Evolutionary conservation across 1,140 invertebrate species (phyloP).

Genomic region (Sminthurinus signatus): DNA sequence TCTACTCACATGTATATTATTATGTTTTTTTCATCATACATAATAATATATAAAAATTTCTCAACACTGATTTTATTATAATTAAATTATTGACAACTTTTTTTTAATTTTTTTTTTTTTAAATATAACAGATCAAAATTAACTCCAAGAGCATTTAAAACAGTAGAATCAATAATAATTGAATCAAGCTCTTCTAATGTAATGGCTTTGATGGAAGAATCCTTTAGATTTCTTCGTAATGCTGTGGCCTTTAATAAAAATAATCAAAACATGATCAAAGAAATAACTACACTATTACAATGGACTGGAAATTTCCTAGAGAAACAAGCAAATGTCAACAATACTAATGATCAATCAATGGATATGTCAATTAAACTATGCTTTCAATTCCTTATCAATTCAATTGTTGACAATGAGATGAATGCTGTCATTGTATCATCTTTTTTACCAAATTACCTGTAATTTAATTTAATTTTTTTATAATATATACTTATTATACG

Average conservation of each 20-base stretch:
- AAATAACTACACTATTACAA: background rate
- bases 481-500: no score
- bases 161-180: no score
- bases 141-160: no score
- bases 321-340: background rate
- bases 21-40: no score
- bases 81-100: no score
- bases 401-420: background rate
- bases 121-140: no score
- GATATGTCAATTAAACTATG: background rate
- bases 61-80: no score
- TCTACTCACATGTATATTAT: no score
- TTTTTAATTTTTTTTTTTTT: no score
- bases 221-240: slow-evolving; percentile 2
- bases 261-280: background rate
- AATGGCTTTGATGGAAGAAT: no score
- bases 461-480: background rate
- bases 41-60: no score
- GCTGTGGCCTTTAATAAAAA: background rate
- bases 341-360: background rate
- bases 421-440: background rate
- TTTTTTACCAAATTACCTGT: background rate
- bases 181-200: no score
- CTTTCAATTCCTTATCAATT: background rate
- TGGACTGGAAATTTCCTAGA: background rate